A percentile compares a stretch with the other conserved stretches of the same genome.
Evolutionary conservation across 2,888 invertebrate species (phyloP).

Genomic region (Dicyrtoma fusca): DNA sequence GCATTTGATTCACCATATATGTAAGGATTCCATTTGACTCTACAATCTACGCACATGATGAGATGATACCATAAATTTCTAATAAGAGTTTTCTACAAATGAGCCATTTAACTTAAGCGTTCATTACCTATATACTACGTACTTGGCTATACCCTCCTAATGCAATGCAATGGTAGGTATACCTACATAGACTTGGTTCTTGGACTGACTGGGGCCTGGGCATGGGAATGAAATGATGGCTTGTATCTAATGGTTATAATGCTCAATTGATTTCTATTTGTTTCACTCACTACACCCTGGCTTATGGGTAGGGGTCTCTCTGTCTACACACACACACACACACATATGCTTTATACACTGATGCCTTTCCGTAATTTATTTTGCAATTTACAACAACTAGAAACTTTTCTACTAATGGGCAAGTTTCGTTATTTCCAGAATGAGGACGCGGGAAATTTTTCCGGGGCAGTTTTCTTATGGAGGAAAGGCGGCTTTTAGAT

Average conservation of each 20-base stretch:
- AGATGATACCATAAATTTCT: slow-evolving; percentile 26
- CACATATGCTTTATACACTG: not conserved
- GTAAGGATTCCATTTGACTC: slow-evolving; percentile 12
- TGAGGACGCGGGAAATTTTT: slow-evolving; percentile 16
- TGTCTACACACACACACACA: slow-evolving; percentile 3
- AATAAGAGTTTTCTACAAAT: slow-evolving; percentile 21
- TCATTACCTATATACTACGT: too few species aligned
- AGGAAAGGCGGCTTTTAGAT: not conserved
- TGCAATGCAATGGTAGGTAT: not conserved
- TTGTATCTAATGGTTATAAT: slow-evolving; percentile 21
- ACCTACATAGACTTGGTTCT: too few species aligned
- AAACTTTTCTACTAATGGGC: slow-evolving; percentile 32
- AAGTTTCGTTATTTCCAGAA: slow-evolving; percentile 25
- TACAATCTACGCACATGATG: slow-evolving; percentile 1
- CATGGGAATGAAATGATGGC: not conserved
- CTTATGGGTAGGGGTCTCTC: too few species aligned
- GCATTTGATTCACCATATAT: slow-evolving; percentile 19
- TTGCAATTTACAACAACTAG: too few species aligned
- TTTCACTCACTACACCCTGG: not conserved
- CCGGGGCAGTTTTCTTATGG: not conserved
- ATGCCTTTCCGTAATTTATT: too few species aligned
- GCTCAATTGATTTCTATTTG: slow-evolving; percentile 27
- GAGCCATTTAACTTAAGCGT: slow-evolving; percentile 20
- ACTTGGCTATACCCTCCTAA: not conserved
- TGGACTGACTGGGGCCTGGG: too few species aligned